These are phyloP conservation scores for Denticeps clupeoides DNA, from an alignment of 2,797 vertebrate species.

Conservation along the genomic window DNA sequence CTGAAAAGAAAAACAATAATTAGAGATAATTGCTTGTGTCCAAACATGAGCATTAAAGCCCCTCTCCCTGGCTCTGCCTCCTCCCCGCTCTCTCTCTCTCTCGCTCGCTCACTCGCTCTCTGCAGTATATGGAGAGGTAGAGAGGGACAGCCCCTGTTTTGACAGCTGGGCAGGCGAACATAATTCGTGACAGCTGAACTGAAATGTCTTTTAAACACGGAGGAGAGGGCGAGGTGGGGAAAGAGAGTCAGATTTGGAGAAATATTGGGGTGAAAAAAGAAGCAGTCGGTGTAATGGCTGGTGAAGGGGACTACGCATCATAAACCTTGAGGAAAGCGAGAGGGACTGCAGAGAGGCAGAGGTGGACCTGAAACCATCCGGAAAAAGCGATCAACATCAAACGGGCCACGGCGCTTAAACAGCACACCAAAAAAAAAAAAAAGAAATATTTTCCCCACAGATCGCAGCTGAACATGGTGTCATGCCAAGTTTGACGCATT, in stretches of 20 bases:
- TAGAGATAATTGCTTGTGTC: slow-evolving; percentile 99
- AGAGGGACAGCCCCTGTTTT: slow-evolving; percentile 99
- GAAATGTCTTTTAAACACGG: slow-evolving; percentile 67
- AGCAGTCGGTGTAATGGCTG: background rate
- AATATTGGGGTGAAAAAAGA: background rate
- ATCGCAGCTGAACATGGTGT: slow-evolving; percentile 59
- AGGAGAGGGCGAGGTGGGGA: slow-evolving; percentile 20
- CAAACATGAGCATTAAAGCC: slow-evolving; percentile 98
- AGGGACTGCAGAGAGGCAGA: slow-evolving; percentile 20
- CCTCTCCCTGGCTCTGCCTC: slow-evolving; percentile 54
- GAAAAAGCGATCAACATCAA: slow-evolving; percentile 26
- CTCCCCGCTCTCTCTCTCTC: background rate
- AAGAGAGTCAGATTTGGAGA: slow-evolving; percentile 9
- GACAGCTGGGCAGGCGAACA: slow-evolving; percentile 97
- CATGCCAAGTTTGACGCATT: slow-evolving; percentile 71
- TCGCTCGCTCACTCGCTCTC: slow-evolving; percentile 29
- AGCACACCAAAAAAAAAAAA: no score
- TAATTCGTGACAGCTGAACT: slow-evolving; percentile 86
- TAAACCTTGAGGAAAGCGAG: slow-evolving; percentile 29
- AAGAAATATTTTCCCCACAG: slow-evolving; percentile 36
- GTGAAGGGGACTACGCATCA: slow-evolving; percentile 28
- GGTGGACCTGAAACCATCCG: slow-evolving; percentile 38
- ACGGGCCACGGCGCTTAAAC: slow-evolving; percentile 26
- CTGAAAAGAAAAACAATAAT: slow-evolving; percentile 99
- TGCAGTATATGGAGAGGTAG: slow-evolving; percentile 93